These are phyloP conservation scores for Pammene fasciana DNA, from an alignment of 2,888 invertebrate species.

Conservation along the genomic window DNA sequence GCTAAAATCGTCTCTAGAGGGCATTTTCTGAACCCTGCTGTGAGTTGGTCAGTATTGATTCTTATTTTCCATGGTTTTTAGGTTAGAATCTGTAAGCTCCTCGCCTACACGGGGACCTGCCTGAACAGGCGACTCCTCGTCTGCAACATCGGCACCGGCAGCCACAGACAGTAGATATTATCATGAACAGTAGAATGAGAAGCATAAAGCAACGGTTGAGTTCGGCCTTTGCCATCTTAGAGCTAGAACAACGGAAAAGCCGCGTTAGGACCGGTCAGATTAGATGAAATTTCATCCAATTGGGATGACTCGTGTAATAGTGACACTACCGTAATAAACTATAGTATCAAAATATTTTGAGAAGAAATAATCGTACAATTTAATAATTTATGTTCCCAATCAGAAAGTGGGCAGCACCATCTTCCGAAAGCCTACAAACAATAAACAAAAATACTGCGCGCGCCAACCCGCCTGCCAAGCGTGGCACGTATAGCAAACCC, in stretches of 20 bases:
- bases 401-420: too few relatives aligned
- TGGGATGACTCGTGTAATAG: too few relatives aligned
- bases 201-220: slow-evolving; percentile 53
- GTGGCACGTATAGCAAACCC: too few relatives aligned
- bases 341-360: too few relatives aligned
- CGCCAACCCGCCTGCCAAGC: too few relatives aligned
- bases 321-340: too few relatives aligned
- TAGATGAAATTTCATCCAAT: not conserved
- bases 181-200: slow-evolving; percentile 49
- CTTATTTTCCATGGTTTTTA: slow-evolving; percentile 5
- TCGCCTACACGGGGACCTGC: slow-evolving; percentile 66
- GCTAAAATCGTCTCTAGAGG: too few relatives aligned
- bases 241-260: slow-evolving; percentile 50
- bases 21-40: too few relatives aligned
- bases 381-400: too few relatives aligned
- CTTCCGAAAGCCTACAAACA: too few relatives aligned
- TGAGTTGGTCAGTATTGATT: not conserved
- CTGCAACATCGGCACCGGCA: slow-evolving; percentile 55
- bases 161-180: slow-evolving; percentile 58
- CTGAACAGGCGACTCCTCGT: slow-evolving; percentile 59
- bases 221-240: slow-evolving; percentile 57
- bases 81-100: slow-evolving; percentile 60
- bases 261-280: not conserved
- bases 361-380: too few relatives aligned
- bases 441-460: too few relatives aligned